These are phyloP conservation scores for Falco cherrug DNA, from an alignment of 2,797 vertebrate genomes.

Conservation along the genomic window DNA sequence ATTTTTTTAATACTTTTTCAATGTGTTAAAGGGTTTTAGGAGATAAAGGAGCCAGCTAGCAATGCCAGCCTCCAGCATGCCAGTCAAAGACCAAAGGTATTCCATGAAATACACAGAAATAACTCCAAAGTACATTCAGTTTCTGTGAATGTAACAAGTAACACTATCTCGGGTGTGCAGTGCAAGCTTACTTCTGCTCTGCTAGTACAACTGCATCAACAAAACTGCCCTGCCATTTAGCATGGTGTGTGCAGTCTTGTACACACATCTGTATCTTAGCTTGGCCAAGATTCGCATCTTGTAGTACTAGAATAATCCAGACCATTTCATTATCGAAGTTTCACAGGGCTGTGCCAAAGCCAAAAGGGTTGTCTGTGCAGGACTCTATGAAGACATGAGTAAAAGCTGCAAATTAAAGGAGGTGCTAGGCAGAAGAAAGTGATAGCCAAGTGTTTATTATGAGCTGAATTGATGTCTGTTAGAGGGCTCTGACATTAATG, in stretches of 20 bases:
- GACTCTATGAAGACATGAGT: not conserved
- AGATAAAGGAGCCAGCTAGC: not conserved
- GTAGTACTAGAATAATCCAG: not conserved
- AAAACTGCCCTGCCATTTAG: fast-evolving
- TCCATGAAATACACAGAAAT: not conserved
- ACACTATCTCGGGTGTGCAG: fast-evolving
- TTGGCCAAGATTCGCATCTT: not conserved
- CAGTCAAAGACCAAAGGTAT: not conserved
- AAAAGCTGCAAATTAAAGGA: not conserved
- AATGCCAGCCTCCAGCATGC: not conserved
- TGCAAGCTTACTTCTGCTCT: not conserved
- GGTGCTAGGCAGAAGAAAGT: not conserved
- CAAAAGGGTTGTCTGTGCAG: too few relatives aligned
- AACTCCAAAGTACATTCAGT: not conserved
- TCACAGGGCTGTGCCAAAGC: not conserved
- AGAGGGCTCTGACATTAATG: not conserved
- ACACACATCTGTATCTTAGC: not conserved
- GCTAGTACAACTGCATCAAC: not conserved
- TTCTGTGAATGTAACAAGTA: not conserved
- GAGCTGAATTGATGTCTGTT: not conserved
- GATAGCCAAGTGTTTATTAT: fast-evolving
- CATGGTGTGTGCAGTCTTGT: fast-evolving
- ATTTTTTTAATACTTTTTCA: not conserved
- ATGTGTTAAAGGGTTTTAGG: not conserved
- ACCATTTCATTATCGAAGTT: fast-evolving